Evolutionary conservation across 2,797 vertebrate species (phyloP).

Genomic region (Arctocebus calabarensis): DNA sequence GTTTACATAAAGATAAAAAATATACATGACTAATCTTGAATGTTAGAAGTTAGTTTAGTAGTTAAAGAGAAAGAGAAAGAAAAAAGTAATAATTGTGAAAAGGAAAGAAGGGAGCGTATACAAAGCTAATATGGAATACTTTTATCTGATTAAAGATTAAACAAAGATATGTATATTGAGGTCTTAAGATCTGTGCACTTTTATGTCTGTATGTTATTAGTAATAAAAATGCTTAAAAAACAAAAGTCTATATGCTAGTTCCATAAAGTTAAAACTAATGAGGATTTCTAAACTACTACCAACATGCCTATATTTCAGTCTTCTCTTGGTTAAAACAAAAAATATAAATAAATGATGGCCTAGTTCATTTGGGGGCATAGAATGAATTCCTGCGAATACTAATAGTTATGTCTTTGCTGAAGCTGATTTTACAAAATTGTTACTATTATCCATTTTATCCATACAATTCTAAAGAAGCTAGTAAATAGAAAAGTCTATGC

Average conservation of each 20-base stretch:
- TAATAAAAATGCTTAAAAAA: background rate
- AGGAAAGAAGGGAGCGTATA: background rate
- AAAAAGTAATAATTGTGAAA: background rate
- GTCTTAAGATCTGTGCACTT: background rate
- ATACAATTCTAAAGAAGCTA: background rate
- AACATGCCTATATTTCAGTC: background rate
- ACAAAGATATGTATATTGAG: background rate
- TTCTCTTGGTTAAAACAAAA: background rate
- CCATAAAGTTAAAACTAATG: background rate
- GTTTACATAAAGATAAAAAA: background rate
- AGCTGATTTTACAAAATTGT: background rate
- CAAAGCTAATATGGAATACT: background rate
- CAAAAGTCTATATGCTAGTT: background rate
- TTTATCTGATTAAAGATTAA: background rate
- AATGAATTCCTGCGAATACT: background rate
- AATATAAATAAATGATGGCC: background rate
- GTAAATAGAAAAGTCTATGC: background rate
- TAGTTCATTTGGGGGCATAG: background rate
- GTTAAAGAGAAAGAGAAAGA: background rate
- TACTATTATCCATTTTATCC: background rate
- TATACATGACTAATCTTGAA: background rate
- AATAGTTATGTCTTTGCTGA: background rate
- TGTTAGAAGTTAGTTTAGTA: background rate
- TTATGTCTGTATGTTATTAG: background rate
- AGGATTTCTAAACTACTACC: background rate